Evolutionary conservation across 2,888 invertebrate genomes (phyloP), one percentile per base, ranked within the genome.

Genomic region (Drosophila buzzatii): DNA sequence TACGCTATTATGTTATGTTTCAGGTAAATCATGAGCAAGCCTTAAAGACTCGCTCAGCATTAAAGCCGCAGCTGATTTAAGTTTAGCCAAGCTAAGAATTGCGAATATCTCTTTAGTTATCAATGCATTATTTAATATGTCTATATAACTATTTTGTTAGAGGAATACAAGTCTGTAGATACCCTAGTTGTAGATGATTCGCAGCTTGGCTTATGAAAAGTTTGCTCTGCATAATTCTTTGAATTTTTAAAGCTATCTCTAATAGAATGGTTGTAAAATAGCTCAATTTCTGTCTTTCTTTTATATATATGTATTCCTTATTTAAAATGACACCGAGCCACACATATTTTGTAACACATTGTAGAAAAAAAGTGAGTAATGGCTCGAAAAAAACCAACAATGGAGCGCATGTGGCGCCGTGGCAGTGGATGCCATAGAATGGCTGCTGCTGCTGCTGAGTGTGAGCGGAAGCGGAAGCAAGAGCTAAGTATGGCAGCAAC

Each of bases 401-500:
- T 65, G 66, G 49, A 67, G 74, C 82, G 75, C 89, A 84, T 84
- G 85, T 87, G 85, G 60, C 39, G 69, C 56, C n/a, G 8, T 52
- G 60, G 61, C 56, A 47, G 69, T 55, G 55, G 77, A 65, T 68
- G 73, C 70, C 77, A 73, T 73, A 64, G 27, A 27, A 23, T 37
- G 20, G 39, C 14, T 3, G 20, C 35, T 18, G 14, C 27, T 27
- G 33, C 55, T 53, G 23, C 27, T 53, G 63, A 27, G 23, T 27
- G 3, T 27, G 39, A 66, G 51, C 66, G 73, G 72, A 73, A 74
- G 67, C 80, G 88, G 82, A 89, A 78, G 71, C 82, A 71, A 73
- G 71, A 73, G 72, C 83, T 82, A 85, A 83, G 81, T 85, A 87
- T 65, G 74, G 73, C 82, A 87, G 85, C 80, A 85, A 81, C 77